phyloP scores from a whole-genome alignment of 2,888 invertebrate genomes.

The Girardia tigrina region DNA sequence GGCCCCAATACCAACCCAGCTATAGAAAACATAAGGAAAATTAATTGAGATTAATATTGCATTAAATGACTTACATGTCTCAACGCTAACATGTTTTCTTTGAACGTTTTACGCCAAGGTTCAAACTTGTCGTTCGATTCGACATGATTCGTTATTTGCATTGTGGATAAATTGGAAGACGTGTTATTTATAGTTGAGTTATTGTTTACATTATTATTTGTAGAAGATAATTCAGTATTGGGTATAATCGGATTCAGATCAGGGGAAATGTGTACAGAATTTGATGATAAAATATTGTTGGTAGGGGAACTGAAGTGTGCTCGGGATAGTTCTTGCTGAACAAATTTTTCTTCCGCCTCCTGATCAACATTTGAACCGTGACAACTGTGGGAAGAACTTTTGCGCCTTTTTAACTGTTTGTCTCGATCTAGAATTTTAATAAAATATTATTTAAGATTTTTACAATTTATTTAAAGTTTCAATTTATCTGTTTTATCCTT shows the following conservation, averaged over 20 bases:
- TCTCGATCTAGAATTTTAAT: constrained; percentile 11
- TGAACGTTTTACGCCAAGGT: constrained; percentile 19
- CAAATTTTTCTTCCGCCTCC: constrained; percentile 5
- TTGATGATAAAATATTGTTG: not conserved
- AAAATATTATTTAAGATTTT: no score
- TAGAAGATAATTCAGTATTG: not conserved
- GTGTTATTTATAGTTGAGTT: not conserved
- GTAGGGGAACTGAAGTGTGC: not conserved
- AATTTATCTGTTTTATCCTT: no score
- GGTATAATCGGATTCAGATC: not conserved
- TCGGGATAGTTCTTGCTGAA: not conserved
- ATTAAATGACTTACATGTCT: not conserved
- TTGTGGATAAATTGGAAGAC: not conserved
- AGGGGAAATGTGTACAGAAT: not conserved
- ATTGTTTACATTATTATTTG: not conserved
- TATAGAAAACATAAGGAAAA: constrained; percentile 38
- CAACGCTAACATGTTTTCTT: constrained; percentile 19
- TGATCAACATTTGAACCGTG: constrained; percentile 15
- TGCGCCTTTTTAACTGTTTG: not conserved
- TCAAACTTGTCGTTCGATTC: constrained; percentile 14
- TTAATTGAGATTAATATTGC: not conserved
- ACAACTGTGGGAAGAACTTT: constrained; percentile 19
- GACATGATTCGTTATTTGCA: not conserved
- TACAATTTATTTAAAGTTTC: no score
- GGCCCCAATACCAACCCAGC: constrained; percentile 66